Conservation (phyloP, 2,113 vertebrate species). For the Pogona vitticeps region DNA sequence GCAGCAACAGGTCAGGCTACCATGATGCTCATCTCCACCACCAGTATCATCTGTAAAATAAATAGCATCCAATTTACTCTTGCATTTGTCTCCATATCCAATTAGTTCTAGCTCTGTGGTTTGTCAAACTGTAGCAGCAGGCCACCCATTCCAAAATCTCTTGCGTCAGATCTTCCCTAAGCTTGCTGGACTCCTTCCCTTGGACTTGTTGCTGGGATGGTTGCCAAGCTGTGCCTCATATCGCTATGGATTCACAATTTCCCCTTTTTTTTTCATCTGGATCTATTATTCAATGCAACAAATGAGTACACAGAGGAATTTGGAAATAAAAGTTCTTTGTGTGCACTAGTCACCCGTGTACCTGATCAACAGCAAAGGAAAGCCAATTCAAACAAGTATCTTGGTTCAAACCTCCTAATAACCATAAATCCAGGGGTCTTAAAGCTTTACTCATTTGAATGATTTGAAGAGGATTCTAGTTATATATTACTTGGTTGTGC, state of each 20-base stretch:
- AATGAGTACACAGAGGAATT: neutral
- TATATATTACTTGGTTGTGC: conserved; percentile 42
- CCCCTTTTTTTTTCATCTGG: neutral
- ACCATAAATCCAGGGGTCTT: neutral
- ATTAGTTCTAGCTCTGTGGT: neutral
- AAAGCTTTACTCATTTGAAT: conserved; percentile 40
- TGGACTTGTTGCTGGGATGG: neutral
- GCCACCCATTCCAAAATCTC: neutral
- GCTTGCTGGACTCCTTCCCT: neutral
- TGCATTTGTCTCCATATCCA: neutral
- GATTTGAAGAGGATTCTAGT: conserved; percentile 66
- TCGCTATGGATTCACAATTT: neutral
- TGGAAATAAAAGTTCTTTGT: neutral
- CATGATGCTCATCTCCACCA: no score
- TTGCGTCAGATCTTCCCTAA: neutral
- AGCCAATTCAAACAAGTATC: neutral
- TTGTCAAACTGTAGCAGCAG: neutral
- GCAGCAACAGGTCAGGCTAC: neutral
- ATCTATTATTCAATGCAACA: neutral
- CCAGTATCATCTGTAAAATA: neutral
- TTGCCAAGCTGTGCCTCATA: neutral
- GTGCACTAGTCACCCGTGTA: neutral
- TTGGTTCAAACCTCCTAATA: neutral
- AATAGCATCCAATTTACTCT: neutral
- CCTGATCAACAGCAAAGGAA: neutral